Conservation (phyloP, 2,113 vertebrate genomes). For the Siphamia tubifer region DNA sequence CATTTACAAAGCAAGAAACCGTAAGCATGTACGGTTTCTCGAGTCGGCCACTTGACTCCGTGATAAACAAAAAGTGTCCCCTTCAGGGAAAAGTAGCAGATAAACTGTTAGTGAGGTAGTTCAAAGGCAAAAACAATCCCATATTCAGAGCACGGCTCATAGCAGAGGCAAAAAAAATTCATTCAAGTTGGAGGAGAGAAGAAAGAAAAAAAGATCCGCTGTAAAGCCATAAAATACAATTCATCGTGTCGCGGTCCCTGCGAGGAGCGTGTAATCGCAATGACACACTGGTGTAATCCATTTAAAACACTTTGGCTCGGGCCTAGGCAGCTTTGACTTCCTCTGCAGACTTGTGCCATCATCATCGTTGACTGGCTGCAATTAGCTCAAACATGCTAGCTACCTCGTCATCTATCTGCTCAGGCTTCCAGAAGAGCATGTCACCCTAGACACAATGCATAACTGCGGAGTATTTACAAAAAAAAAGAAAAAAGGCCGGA, state of each 20-base stretch:
- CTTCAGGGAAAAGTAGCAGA: slow-evolving; percentile 21
- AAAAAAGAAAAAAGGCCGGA: too few species aligned
- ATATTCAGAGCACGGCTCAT: slow-evolving; percentile 36
- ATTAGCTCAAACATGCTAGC: slow-evolving; percentile 57
- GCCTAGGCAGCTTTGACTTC: slow-evolving; percentile 65
- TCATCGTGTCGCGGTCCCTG: slow-evolving; percentile 72
- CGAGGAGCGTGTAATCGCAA: slow-evolving; percentile 76
- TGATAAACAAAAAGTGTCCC: slow-evolving; percentile 35
- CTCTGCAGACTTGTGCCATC: slow-evolving; percentile 57
- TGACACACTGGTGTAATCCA: slow-evolving; percentile 81
- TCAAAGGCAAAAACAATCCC: slow-evolving; percentile 58
- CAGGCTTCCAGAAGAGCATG: slow-evolving; percentile 32
- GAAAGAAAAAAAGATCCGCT: slow-evolving; percentile 50
- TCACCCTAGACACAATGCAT: slow-evolving; percentile 53
- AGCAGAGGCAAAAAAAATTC: slow-evolving; percentile 3
- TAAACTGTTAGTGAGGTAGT: slow-evolving; percentile 42
- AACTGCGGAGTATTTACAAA: slow-evolving; percentile 40
- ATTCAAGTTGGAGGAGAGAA: slow-evolving; percentile 56
- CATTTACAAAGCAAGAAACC: slow-evolving; percentile 4
- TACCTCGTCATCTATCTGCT: slow-evolving; percentile 65
- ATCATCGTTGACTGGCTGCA: slow-evolving; percentile 61
- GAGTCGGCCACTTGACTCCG: not conserved
- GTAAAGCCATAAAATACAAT: slow-evolving; percentile 74
- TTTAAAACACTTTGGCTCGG: slow-evolving; percentile 78
- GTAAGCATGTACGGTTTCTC: not conserved